Evolutionary conservation across 2,797 vertebrate genomes (phyloP).

Genomic region (Poeciliopsis paucimaculata): DNA sequence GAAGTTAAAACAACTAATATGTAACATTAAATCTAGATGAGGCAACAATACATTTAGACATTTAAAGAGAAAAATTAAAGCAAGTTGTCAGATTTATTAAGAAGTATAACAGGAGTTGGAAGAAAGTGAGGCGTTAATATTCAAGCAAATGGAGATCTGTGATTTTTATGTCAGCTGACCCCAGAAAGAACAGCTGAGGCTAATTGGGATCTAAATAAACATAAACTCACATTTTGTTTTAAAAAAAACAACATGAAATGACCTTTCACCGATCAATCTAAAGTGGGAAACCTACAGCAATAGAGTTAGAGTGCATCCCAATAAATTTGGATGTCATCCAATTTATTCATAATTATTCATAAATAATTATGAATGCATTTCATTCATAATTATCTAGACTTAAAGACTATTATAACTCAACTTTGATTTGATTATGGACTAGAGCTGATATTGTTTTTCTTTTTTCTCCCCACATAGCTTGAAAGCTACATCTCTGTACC

Average conservation of each 20-base stretch:
- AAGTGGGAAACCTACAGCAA: slow-evolving; percentile 34
- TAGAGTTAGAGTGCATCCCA: background rate
- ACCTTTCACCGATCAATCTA: slow-evolving; percentile 24
- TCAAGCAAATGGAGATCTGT: slow-evolving; percentile 8
- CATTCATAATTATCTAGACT: background rate
- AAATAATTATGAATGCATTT: no score
- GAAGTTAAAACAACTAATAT: no score
- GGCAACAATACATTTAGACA: no score
- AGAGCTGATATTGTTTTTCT: background rate
- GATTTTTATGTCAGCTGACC: no score
- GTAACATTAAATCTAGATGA: no score
- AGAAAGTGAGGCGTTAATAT: slow-evolving; percentile 19
- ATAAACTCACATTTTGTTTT: no score
- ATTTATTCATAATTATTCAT: background rate
- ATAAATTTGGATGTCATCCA: background rate
- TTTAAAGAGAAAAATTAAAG: no score
- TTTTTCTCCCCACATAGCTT: background rate
- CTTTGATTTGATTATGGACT: background rate
- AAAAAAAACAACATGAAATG: slow-evolving; percentile 27
- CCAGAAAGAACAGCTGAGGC: no score
- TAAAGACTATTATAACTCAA: background rate
- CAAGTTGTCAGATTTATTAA: no score
- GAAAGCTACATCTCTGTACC: background rate
- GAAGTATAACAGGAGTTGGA: slow-evolving; percentile 3
- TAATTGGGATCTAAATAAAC: no score